Evolutionary conservation across 2,888 invertebrate genomes (phyloP), one percentile per base, ranked within the genome.

Genomic region (Caenorhabditis sp.): DNA sequence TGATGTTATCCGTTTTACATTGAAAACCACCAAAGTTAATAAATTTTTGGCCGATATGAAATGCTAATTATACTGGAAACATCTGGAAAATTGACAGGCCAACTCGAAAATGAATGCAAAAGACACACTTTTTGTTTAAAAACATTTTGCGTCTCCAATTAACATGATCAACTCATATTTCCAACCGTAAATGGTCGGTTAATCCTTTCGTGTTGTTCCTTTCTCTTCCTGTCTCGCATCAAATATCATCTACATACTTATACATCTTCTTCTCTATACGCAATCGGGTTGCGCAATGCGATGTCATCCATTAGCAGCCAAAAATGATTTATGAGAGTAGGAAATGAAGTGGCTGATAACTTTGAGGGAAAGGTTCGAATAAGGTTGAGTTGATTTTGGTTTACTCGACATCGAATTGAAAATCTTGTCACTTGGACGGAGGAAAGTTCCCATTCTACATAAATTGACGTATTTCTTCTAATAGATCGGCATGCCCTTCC

Each of bases 131-230:
- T 38, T 28, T 44, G 41, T 47, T 26, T 26, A 44, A 19, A 49
- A 61, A 73, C 63, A 73, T 41, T 63, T 73, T 54, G 7, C 22
- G 24, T 24, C 73, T 64, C 64, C 22, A 74, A 74, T 74, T 74
- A 74, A 74, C 74, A 54, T 44, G 2, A 44, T 41, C n/a, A n/a
- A 6, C 64, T 56, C 64, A 10, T 58, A 68, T 58, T 49, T 73
- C 49, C 4, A 7, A 6, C 47, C 10, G 0, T 49, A 38, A 68
- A 54, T 68, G 49, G 75, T 75, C 75, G 75, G 75, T 66, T 75
- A 75, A 75, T 75, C 75, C 66, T 68, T 75, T 74, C 41, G 16
- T 63, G 31, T 28, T 51, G n/a, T n/a, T 44, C 7, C 26, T 44
- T 22, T 54, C 41, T 24, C n/a, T 12, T 24, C 14, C n/a, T 12